phyloP scores from a whole-genome alignment of 1,140 invertebrate species.

The Probaryconus sp. region DNA sequence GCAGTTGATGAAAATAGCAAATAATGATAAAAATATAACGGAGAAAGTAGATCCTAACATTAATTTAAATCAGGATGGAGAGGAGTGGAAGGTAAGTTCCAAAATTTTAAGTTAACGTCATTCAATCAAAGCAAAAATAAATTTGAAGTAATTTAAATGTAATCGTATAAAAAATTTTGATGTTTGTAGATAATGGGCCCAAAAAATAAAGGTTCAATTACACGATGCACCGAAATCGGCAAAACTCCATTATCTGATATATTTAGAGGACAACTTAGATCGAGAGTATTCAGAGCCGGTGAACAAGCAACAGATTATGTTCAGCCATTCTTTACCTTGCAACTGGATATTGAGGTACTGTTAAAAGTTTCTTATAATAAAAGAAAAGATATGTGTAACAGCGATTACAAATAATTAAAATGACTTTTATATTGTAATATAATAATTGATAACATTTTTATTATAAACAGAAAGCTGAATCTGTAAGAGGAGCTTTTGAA shows the following conservation, averaged over 20 bases:
- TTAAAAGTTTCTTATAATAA: conserved; percentile 9
- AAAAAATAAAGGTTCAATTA: conserved; percentile 91
- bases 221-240: conserved; percentile 87
- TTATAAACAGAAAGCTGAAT: conserved; percentile 85
- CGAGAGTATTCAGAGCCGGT: conserved; percentile 87
- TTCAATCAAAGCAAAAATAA: too few species aligned
- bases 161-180: conserved; percentile 74
- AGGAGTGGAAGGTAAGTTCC: conserved; percentile 85
- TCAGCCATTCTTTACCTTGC: conserved; percentile 95
- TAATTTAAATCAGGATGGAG: conserved; percentile 79
- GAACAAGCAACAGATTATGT: conserved; percentile 88
- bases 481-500: conserved; percentile 91
- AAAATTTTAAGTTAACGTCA: not conserved
- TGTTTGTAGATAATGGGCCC: conserved; percentile 85
- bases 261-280: conserved; percentile 92
- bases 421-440: not conserved
- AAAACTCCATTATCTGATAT: conserved; percentile 94
- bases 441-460: conserved; percentile 61
- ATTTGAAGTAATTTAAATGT: conserved; percentile 92
- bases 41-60: conserved; percentile 66
- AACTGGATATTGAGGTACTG: conserved; percentile 94
- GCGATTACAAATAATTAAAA: conserved; percentile 2
- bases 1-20: conserved; percentile 84
- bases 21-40: conserved; percentile 69
- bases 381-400: not conserved